These are phyloP conservation scores for Anseranas semipalmata DNA, from an alignment of 2,113 vertebrate species.

Conservation along the genomic window DNA sequence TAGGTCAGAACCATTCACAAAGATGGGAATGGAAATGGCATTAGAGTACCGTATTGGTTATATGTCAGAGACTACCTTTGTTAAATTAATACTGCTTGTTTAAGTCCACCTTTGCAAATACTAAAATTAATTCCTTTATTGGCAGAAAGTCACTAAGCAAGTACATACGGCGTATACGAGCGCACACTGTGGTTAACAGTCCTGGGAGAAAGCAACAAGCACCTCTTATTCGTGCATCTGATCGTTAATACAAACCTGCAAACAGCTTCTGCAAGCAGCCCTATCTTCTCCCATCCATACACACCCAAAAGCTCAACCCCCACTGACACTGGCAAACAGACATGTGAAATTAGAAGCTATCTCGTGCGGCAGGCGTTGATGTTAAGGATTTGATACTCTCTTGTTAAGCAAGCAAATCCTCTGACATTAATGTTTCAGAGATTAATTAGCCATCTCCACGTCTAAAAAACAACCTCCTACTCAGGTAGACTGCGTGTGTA, in stretches of 20 bases:
- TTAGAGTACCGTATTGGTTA: too few relatives aligned
- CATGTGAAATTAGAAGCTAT: rapidly evolving
- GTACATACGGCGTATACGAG: rapidly evolving
- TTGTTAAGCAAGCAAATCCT: not conserved
- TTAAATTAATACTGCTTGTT: not conserved
- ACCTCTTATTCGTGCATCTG: rapidly evolving
- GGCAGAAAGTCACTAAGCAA: not conserved
- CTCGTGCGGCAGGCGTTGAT: rapidly evolving
- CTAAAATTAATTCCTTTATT: not conserved
- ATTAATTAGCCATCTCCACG: not conserved
- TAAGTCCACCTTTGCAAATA: rapidly evolving
- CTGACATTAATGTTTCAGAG: not conserved
- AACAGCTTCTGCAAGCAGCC: not conserved
- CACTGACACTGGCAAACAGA: rapidly evolving
- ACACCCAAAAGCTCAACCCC: not conserved
- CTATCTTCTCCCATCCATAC: too few relatives aligned
- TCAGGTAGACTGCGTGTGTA: rapidly evolving
- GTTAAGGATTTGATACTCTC: not conserved
- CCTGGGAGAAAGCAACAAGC: not conserved
- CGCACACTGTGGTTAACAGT: rapidly evolving
- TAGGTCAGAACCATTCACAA: not conserved
- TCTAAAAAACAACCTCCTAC: not conserved
- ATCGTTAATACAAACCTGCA: not conserved
- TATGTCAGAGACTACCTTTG: not conserved
- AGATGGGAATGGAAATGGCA: not conserved